Evolutionary conservation across 1,140 invertebrate species (phyloP).

Genomic region (Cherax destructor): DNA sequence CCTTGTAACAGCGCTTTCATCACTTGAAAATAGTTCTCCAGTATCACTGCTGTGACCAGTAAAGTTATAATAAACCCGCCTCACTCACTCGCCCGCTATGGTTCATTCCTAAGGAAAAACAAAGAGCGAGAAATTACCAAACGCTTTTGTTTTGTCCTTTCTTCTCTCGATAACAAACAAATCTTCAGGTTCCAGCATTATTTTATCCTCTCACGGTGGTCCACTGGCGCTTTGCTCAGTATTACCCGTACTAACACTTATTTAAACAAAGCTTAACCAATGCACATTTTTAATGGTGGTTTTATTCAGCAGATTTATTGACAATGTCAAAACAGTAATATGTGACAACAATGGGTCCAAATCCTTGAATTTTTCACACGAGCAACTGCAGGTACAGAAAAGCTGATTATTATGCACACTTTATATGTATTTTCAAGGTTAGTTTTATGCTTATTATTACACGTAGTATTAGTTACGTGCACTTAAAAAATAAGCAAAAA

Average conservation of each 20-base stretch:
- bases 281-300: background rate
- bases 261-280: slow-evolving; percentile 1
- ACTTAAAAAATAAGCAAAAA: background rate
- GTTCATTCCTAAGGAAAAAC: background rate
- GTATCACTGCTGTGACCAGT: background rate
- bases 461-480: background rate
- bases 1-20: background rate
- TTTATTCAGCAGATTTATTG: slow-evolving; percentile 15
- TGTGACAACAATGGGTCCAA: background rate
- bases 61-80: background rate
- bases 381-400: slow-evolving; percentile 34
- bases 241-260: background rate
- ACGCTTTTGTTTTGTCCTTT: slow-evolving; percentile 60
- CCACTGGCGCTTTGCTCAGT: background rate
- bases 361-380: slow-evolving; percentile 12
- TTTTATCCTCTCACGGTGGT: slow-evolving; percentile 33
- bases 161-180: slow-evolving; percentile 69
- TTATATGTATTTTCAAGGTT: background rate
- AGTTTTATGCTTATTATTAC: background rate
- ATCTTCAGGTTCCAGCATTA: slow-evolving; percentile 48
- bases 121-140: slow-evolving; percentile 46
- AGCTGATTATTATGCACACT: background rate
- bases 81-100: background rate
- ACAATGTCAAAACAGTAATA: background rate
- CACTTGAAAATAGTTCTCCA: background rate